Evolutionary conservation across 2,888 invertebrate species (phyloP).

Genomic region (Nudaria mundana): DNA sequence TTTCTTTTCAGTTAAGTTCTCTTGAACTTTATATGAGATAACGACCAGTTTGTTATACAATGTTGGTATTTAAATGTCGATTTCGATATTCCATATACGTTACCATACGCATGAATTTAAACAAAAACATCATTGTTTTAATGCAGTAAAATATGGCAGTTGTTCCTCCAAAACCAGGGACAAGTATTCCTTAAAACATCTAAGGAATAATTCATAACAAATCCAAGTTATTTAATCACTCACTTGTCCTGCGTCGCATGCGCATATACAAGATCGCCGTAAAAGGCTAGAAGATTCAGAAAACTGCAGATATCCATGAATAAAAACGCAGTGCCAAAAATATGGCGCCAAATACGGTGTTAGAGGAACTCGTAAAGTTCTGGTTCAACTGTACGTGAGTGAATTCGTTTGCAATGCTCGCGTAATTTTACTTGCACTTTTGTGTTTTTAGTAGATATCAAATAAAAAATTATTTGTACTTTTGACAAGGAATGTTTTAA

Average conservation of each 20-base stretch:
- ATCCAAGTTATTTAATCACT: slow-evolving; percentile 60
- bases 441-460: no score
- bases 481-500: no score
- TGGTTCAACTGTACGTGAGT: slow-evolving; percentile 7
- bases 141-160: slow-evolving; percentile 17
- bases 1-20: slow-evolving; percentile 1
- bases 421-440: background rate
- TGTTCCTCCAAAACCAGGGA: slow-evolving; percentile 23
- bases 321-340: slow-evolving; percentile 67
- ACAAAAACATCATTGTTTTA: slow-evolving; percentile 16
- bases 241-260: slow-evolving; percentile 56
- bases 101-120: background rate
- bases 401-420: background rate
- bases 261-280: slow-evolving; percentile 45
- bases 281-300: slow-evolving; percentile 48
- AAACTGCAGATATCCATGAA: slow-evolving; percentile 61
- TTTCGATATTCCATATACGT: slow-evolving; percentile 2
- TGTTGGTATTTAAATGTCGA: slow-evolving; percentile 2
- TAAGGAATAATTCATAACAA: slow-evolving; percentile 24
- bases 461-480: no score
- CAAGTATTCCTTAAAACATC: slow-evolving; percentile 2
- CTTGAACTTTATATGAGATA: slow-evolving; percentile 1
- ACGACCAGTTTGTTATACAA: slow-evolving; percentile 1
- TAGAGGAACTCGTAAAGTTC: slow-evolving; percentile 51
- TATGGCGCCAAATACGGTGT: slow-evolving; percentile 60